phyloP scores from a whole-genome alignment of 2,888 invertebrate genomes.

The Thereva unica region DNA sequence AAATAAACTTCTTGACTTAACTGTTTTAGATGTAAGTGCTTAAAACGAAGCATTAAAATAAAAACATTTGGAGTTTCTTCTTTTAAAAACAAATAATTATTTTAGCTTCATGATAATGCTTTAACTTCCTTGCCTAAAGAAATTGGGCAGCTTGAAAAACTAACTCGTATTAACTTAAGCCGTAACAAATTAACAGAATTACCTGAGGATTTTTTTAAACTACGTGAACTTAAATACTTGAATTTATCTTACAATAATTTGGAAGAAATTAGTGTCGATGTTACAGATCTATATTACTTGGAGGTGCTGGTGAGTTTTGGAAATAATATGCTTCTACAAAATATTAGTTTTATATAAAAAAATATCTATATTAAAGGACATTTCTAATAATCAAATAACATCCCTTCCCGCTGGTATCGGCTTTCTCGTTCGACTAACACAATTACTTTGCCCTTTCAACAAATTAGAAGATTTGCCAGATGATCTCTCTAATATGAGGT shows the following conservation, averaged over 20 bases:
- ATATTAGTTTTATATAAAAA: slow-evolving; percentile 4
- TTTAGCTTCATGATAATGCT: slow-evolving; percentile 82
- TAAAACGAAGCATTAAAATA: too few species aligned
- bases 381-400: slow-evolving; percentile 76
- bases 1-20: slow-evolving; percentile 68
- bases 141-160: slow-evolving; percentile 70
- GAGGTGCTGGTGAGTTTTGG: slow-evolving; percentile 66
- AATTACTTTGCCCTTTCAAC: slow-evolving; percentile 76
- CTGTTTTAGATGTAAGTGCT: slow-evolving; percentile 67
- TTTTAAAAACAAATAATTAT: slow-evolving; percentile 1
- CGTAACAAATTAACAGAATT: slow-evolving; percentile 69
- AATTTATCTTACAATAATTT: slow-evolving; percentile 77
- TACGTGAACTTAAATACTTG: slow-evolving; percentile 72
- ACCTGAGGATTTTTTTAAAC: slow-evolving; percentile 69
- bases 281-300: slow-evolving; percentile 80
- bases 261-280: slow-evolving; percentile 67
- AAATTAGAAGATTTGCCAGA: slow-evolving; percentile 74
- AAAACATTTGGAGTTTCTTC: background rate
- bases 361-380: slow-evolving; percentile 63
- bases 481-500: slow-evolving; percentile 80
- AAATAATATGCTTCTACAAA: background rate
- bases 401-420: slow-evolving; percentile 80
- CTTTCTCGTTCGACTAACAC: slow-evolving; percentile 75
- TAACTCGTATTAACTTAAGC: slow-evolving; percentile 70
- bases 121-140: slow-evolving; percentile 72